phyloP scores from a whole-genome alignment of 2,113 vertebrate genomes.

The Hemiprocne comata region DNA sequence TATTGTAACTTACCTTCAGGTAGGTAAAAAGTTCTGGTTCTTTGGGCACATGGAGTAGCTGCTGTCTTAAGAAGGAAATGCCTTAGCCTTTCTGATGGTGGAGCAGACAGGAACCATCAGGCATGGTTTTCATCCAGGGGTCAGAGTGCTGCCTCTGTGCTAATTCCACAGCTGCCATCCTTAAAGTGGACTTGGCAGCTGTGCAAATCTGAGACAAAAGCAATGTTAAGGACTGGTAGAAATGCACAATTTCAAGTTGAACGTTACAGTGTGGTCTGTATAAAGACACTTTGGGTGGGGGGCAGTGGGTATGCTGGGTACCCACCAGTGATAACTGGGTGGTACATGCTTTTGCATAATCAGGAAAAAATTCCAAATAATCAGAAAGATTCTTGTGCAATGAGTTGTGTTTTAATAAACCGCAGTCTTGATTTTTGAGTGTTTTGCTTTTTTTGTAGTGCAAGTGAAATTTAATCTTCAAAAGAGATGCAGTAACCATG shows the following conservation, averaged over 20 bases:
- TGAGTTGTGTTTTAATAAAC: neutral
- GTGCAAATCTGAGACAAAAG: neutral
- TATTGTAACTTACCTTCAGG: neutral
- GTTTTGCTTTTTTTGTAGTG: neutral
- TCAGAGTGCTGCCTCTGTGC: neutral
- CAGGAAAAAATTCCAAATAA: neutral
- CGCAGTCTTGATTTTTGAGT: neutral
- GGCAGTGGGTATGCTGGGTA: neutral
- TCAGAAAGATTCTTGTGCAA: neutral
- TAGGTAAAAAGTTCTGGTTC: neutral
- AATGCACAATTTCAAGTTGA: neutral
- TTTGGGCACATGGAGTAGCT: neutral
- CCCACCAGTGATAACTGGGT: neutral
- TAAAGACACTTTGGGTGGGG: neutral
- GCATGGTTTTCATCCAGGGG: neutral
- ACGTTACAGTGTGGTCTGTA: neutral
- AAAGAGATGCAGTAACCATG: neutral
- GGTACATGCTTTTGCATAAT: neutral
- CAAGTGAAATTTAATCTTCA: constrained; percentile 13
- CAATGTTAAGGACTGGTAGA: neutral
- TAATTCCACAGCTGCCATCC: neutral
- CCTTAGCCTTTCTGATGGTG: neutral
- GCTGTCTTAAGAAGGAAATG: neutral
- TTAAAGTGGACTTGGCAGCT: neutral
- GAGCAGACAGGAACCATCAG: neutral